Evolutionary conservation across 2,113 vertebrate genomes (phyloP).

Genomic region (Cichladusa arquata): DNA sequence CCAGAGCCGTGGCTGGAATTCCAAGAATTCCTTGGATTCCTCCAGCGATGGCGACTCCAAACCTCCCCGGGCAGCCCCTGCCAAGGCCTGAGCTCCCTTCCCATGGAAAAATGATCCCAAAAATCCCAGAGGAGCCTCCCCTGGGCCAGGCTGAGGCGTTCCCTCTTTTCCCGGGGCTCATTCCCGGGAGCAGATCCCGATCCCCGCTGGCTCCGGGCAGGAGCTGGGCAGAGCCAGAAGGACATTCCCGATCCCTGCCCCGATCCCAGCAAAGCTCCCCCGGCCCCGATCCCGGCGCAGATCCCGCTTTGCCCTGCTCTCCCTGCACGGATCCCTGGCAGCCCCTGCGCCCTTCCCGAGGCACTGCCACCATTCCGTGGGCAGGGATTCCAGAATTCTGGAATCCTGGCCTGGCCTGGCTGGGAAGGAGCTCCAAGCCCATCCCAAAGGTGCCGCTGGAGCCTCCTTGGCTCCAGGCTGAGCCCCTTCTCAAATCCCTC

Average conservation of each 20-base stretch:
- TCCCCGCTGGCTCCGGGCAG: too few relatives aligned
- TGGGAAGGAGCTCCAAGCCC: background rate
- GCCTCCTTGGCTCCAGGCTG: background rate
- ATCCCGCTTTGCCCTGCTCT: too few relatives aligned
- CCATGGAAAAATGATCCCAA: background rate
- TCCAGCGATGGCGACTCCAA: background rate
- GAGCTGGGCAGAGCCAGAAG: too few relatives aligned
- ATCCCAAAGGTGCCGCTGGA: background rate
- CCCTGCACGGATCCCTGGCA: too few relatives aligned
- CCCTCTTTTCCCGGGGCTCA: background rate
- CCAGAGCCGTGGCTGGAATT: background rate
- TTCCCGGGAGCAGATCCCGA: too few relatives aligned
- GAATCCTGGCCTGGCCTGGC: background rate
- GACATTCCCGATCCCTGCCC: too few relatives aligned
- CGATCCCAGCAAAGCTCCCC: too few relatives aligned
- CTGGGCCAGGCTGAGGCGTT: background rate
- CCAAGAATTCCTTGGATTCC: background rate
- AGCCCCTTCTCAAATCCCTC: background rate
- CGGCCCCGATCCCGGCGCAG: too few relatives aligned
- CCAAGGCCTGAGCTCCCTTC: background rate
- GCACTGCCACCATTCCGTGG: background rate
- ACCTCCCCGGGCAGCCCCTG: background rate
- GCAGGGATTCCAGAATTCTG: background rate
- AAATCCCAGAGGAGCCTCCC: accelerated
- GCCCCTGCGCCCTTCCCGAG: too few relatives aligned